Base-by-base conservation (phyloP, 1,140 invertebrate species). In the Melitaea cinxia region DNA sequence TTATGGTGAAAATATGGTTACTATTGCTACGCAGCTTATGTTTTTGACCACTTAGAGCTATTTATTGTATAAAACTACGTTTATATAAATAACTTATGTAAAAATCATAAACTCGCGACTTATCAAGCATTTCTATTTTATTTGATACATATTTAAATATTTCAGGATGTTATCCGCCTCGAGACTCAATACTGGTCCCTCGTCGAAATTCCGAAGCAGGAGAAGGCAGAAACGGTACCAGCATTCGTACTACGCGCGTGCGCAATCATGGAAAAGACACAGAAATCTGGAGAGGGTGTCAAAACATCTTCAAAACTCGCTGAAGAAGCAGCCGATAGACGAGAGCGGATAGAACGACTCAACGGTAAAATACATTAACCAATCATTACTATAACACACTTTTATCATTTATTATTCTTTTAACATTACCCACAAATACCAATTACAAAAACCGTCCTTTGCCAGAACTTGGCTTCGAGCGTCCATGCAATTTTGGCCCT, bases 121-220 rank as follows among this genome's bases (percentile, higher is more conserved):
- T n/a, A n/a, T n/a, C n/a, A n/a, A n/a, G n/a, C n/a, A n/a, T n/a
- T n/a, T n/a, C n/a, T n/a, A n/a, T n/a, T n/a, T n/a, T n/a, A n/a
- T n/a, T n/a, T n/a, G n/a, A n/a, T n/a, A n/a, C n/a, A n/a, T n/a
- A n/a, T n/a, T n/a, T n/a, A 17, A 17, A 19, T 17, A 42, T 39
- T 93, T 47, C 83, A 97, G 96, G 96, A 98, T 77, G 97, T 98
- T 9, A 97, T 97, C 68, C 95, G 96, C 65, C 91, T 98, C 77
- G 97, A 98, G 91, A 97, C 96, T 1, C 96, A 98, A 82, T 98
- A 98, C 89, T 98, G 97, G 97, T 96, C 96, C 0, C 88, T 98
- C 59, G 95, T 98, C 17, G 97, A 98, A 80, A 96, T 98, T 56
- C 97, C 97, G 12, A 94, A 95, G 39, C 96, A 96, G 77, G 94